phyloP scores from a whole-genome alignment of 1,140 invertebrate genomes.

The Drosophila santomea region DNA sequence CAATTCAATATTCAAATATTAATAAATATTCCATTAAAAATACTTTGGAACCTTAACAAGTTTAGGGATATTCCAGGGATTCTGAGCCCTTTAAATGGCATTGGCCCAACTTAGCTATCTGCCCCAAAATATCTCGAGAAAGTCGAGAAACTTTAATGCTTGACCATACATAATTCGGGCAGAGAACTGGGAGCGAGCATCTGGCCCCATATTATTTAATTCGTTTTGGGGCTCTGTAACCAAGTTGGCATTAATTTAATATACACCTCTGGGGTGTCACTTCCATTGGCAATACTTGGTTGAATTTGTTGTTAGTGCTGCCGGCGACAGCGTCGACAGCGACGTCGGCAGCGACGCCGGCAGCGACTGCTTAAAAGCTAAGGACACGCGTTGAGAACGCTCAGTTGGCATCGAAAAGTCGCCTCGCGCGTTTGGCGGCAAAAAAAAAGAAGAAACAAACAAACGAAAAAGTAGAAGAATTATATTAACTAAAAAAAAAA shows the following conservation, averaged over 20 bases:
- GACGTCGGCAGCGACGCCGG: slow-evolving; percentile 9
- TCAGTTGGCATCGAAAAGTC: slow-evolving; percentile 72
- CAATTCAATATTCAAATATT: too few species aligned
- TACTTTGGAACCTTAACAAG: too few species aligned
- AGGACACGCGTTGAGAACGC: slow-evolving; percentile 68
- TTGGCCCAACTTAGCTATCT: neutral
- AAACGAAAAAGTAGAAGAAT: neutral
- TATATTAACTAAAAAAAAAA: neutral
- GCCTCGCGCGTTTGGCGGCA: slow-evolving; percentile 66
- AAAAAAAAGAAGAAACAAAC: slow-evolving; percentile 12
- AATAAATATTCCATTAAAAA: too few species aligned
- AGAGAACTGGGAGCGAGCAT: neutral
- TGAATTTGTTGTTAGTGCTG: slow-evolving; percentile 19
- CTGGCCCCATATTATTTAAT: neutral
- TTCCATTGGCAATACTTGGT: slow-evolving; percentile 39
- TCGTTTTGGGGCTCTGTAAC: slow-evolving; percentile 22
- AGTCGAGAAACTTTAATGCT: neutral
- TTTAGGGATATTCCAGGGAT: too few species aligned
- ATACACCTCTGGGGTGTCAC: slow-evolving; percentile 48
- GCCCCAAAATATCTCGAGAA: neutral
- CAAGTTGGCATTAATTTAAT: slow-evolving; percentile 49
- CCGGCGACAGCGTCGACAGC: slow-evolving; percentile 44
- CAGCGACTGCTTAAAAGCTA: slow-evolving; percentile 70
- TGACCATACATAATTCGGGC: slow-evolving; percentile 2
- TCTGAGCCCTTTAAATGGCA: too few species aligned